Evolutionary conservation across 2,888 invertebrate species (phyloP), one percentile per base, ranked within the genome.

Genomic region (Rotaria sp.): DNA sequence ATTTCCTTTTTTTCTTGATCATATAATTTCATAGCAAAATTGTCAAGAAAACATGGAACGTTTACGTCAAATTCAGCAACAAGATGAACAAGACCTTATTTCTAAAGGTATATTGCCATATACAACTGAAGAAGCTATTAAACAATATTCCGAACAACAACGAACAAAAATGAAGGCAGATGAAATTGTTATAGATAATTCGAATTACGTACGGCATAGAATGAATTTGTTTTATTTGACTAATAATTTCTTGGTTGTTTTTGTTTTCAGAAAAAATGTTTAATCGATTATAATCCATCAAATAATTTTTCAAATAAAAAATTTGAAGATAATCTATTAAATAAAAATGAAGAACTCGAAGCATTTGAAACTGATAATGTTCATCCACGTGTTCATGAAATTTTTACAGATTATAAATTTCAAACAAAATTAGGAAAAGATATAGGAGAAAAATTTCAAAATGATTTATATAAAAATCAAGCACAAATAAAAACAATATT

Each of bases 401-500:
- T 80, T 15, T 80, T 80, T 15, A 45, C 80, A 13, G 80, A 80
- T 80, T 45, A 80, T 80, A 41, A 80, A n/a, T 80, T 80, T 80
- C 45, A 80, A 80, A 80, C 45, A 41, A 80, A 41, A 80, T 45
- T 24, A n/a, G 80, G 80, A 24, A 80, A 80, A 45, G 45, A 80
- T 21, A 21, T 45, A 4, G 45, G 45, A 80, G 26, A 45, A n/a
- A 80, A 80, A n/a, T 80, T 45, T 45, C 45, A 80, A 80, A 8
- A 80, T 15, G 26, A 80, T 45, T 15, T 80, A n/a, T 5, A n/a
- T 26, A n/a, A 24, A 80, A 24, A 26, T 45, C 80, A 80, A 80
- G 4, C 35, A 11, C 41, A 26, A n/a, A 15, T 80, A 11, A 80
- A 80, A 41, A 80, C 80, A 80, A 80, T 45, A 4, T 80, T 80